phyloP scores from a whole-genome alignment of 2,888 invertebrate genomes.

The Rhingia campestris region DNA sequence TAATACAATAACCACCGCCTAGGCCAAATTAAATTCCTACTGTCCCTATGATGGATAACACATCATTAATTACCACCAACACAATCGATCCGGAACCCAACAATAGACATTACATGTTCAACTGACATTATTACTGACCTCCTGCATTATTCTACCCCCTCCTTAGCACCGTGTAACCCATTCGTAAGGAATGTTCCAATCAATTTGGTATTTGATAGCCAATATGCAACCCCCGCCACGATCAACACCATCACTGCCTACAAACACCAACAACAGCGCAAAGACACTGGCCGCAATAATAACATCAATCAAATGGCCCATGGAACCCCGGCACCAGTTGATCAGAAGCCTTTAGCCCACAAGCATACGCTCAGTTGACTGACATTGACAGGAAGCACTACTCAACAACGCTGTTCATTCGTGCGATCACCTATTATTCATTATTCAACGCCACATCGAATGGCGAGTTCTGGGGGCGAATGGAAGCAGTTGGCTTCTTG shows the following conservation, averaged over 20 bases:
- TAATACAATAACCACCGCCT: neutral
- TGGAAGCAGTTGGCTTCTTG: slow-evolving; percentile 66
- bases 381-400: slow-evolving; percentile 63
- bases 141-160: slow-evolving; percentile 40
- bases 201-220: slow-evolving; percentile 32
- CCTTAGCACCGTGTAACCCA: slow-evolving; percentile 13
- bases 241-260: slow-evolving; percentile 19
- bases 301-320: slow-evolving; percentile 56
- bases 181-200: slow-evolving; percentile 12
- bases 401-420: slow-evolving; percentile 50
- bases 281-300: slow-evolving; percentile 25
- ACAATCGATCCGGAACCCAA: slow-evolving; percentile 6
- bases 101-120: slow-evolving; percentile 26
- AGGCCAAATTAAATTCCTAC: neutral
- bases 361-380: slow-evolving; percentile 33
- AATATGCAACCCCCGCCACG: slow-evolving; percentile 29
- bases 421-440: slow-evolving; percentile 62
- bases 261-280: slow-evolving; percentile 2
- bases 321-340: slow-evolving; percentile 2
- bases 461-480: slow-evolving; percentile 18
- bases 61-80: slow-evolving; percentile 43
- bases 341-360: slow-evolving; percentile 45
- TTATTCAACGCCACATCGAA: slow-evolving; percentile 60
- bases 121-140: slow-evolving; percentile 42
- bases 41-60: slow-evolving; percentile 9